phyloP scores from a whole-genome alignment of 2,113 vertebrate genomes.

The Pygoscelis antarcticus region DNA sequence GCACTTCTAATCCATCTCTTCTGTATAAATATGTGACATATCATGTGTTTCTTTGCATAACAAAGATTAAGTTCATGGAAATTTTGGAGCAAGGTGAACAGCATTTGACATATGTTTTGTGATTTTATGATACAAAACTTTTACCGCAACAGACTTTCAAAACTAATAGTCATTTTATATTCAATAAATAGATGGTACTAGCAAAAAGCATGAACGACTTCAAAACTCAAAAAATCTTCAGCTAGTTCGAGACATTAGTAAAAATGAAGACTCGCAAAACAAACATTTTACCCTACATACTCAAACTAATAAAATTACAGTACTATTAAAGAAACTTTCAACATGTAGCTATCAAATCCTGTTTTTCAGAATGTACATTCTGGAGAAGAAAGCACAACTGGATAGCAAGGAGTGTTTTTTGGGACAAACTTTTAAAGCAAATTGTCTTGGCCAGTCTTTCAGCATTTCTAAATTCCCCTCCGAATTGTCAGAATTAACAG shows the following conservation, averaged over 20 bases:
- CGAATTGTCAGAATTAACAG: slow-evolving; percentile 66
- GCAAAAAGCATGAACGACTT: neutral
- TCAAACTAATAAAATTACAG: neutral
- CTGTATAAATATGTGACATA: neutral
- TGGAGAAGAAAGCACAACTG: neutral
- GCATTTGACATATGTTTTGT: neutral
- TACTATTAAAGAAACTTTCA: neutral
- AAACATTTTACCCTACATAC: neutral
- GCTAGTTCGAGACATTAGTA: neutral
- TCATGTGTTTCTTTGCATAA: neutral
- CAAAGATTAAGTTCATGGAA: neutral
- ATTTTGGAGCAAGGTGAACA: neutral
- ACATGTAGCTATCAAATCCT: neutral
- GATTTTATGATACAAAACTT: neutral
- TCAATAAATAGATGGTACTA: neutral
- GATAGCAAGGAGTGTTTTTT: neutral
- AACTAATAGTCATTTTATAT: neutral
- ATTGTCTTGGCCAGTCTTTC: neutral
- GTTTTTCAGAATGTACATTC: neutral
- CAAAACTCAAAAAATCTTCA: neutral
- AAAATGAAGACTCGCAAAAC: neutral
- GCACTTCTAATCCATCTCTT: neutral
- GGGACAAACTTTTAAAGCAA: neutral
- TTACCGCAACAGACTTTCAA: neutral
- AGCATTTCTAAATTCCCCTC: slow-evolving; percentile 49